These are phyloP conservation scores for Latrodectus hesperus DNA, from an alignment of 2,888 invertebrate genomes.

Conservation along the genomic window DNA sequence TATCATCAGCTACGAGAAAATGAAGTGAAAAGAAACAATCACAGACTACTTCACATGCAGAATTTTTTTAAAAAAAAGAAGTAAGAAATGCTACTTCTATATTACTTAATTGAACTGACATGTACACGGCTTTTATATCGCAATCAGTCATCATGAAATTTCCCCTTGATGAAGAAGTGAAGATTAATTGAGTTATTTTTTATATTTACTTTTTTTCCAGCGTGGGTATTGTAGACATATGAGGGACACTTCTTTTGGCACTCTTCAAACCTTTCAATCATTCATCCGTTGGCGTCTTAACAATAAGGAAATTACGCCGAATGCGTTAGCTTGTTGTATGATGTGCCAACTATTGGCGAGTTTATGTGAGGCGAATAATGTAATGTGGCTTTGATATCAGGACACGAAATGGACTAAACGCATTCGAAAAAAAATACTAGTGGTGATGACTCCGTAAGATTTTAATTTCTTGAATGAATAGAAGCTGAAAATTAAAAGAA, in stretches of 20 bases:
- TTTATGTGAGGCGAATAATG: neutral
- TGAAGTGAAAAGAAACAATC: neutral
- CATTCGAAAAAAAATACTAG: no score
- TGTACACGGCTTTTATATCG: slow-evolving; percentile 41
- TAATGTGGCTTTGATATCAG: no score
- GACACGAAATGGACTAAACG: no score
- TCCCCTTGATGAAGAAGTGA: slow-evolving; percentile 61
- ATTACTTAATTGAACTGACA: slow-evolving; percentile 25
- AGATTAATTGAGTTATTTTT: slow-evolving; percentile 64
- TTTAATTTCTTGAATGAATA: no score
- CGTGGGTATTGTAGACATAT: neutral
- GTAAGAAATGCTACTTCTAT: neutral
- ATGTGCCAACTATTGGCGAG: slow-evolving; percentile 17
- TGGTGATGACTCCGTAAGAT: no score
- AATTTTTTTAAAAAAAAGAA: neutral
- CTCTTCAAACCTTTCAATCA: slow-evolving; percentile 51
- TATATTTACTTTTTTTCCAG: slow-evolving; percentile 17
- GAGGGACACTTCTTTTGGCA: slow-evolving; percentile 21
- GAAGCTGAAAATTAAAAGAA: no score
- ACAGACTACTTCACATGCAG: neutral
- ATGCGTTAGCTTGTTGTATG: slow-evolving; percentile 31
- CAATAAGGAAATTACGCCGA: slow-evolving; percentile 48
- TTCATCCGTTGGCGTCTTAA: slow-evolving; percentile 35
- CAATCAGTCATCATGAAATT: slow-evolving; percentile 50
- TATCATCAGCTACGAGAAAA: neutral